Conservation (phyloP, 2,888 invertebrate species). For the Phalera bucephala region DNA sequence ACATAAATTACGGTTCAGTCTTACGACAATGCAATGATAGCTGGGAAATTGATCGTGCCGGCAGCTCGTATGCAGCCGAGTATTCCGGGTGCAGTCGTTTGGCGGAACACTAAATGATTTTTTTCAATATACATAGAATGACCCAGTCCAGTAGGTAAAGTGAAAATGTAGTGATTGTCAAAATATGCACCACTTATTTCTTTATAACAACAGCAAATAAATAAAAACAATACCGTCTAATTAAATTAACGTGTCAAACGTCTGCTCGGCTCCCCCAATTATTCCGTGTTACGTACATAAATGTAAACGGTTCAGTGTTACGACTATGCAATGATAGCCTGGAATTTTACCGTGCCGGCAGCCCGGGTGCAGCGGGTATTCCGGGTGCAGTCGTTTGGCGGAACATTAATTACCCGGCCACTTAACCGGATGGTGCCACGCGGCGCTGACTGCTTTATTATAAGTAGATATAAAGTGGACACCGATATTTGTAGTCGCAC, state of each 20-base stretch:
- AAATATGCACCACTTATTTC: no score
- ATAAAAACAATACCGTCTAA: no score
- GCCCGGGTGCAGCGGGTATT: constrained; percentile 42
- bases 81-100: constrained; percentile 52
- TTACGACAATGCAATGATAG: constrained; percentile 26
- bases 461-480: constrained; percentile 28
- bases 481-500: no score
- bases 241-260: no score
- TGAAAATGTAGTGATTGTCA: no score
- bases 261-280: background rate
- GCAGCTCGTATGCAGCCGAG: constrained; percentile 39
- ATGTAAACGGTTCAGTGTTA: constrained; percentile 5
- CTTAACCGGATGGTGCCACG: constrained; percentile 48
- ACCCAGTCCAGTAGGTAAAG: no score
- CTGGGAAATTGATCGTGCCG: constrained; percentile 42
- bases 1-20: constrained; percentile 4
- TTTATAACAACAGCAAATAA: no score
- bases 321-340: constrained; percentile 27
- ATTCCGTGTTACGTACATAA: constrained; percentile 2
- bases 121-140: no score
- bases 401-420: constrained; percentile 65
- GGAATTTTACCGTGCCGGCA: constrained; percentile 43
- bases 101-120: constrained; percentile 63
- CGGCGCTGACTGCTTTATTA: constrained; percentile 32
- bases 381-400: constrained; percentile 52